Evolutionary conservation across 2,113 vertebrate species (phyloP).

Genomic region (Ictalurus punctatus): DNA sequence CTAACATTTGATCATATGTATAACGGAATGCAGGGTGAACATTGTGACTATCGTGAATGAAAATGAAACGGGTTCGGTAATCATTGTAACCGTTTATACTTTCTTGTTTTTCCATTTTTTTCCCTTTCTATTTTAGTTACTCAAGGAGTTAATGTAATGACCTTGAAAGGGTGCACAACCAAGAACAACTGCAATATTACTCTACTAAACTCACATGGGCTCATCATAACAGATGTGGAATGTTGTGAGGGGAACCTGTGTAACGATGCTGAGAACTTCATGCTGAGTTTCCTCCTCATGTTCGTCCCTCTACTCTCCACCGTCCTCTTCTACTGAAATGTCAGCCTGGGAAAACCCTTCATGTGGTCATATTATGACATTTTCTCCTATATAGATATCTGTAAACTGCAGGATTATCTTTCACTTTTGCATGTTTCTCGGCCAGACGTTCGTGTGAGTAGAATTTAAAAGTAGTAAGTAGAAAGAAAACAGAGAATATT

Average conservation of each 20-base stretch:
- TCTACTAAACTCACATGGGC: not conserved
- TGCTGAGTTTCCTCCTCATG: constrained; percentile 53
- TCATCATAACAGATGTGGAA: constrained; percentile 41
- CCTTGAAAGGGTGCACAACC: not conserved
- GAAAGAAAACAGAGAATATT: not conserved
- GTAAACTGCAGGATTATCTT: not conserved
- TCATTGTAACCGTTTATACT: not conserved
- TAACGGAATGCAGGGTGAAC: not conserved
- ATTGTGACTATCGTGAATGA: not conserved
- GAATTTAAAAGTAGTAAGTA: not conserved
- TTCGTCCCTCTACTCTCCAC: constrained; percentile 47
- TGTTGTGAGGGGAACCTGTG: constrained; percentile 53
- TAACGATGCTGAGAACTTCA: constrained; percentile 43
- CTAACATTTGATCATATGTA: not conserved
- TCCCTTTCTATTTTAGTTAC: not conserved
- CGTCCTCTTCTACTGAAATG: constrained; percentile 40
- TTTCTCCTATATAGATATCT: not conserved
- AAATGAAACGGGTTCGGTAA: not conserved
- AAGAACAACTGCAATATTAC: not conserved
- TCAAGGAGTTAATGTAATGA: not conserved
- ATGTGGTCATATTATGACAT: not conserved
- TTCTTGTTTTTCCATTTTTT: not conserved
- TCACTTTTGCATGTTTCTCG: not conserved
- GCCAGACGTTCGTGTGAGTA: not conserved
- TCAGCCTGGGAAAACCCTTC: not conserved